Conservation (phyloP, 2,113 vertebrate species). For the Passer domesticus region DNA sequence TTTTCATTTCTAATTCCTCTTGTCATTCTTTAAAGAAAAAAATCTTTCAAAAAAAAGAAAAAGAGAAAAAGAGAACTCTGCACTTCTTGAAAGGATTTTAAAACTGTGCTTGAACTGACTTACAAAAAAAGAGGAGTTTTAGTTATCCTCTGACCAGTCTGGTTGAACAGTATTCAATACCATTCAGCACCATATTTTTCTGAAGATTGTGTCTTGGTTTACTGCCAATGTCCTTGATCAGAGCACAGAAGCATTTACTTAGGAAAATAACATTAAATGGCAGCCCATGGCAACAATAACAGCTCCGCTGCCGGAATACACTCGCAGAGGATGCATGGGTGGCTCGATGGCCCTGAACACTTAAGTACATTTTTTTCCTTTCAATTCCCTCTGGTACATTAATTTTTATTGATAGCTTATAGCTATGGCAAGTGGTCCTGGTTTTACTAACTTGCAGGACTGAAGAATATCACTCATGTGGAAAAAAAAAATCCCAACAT, state of each 20-base stretch:
- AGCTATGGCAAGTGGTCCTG: constrained; percentile 75
- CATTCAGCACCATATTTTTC: constrained; percentile 31
- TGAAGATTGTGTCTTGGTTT: constrained; percentile 42
- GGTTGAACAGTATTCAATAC: background rate
- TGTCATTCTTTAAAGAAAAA: background rate
- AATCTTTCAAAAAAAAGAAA: background rate
- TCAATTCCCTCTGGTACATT: constrained; percentile 78
- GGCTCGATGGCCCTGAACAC: constrained; percentile 75
- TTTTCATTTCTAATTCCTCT: background rate
- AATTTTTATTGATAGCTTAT: constrained; percentile 80
- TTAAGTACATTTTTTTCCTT: constrained; percentile 74
- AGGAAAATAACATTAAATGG: constrained; percentile 66
- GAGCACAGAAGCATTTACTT: constrained; percentile 62
- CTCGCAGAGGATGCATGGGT: constrained; percentile 49
- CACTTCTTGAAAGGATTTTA: background rate
- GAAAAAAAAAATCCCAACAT: constrained; percentile 18
- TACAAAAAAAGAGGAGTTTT: background rate
- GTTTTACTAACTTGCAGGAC: constrained; percentile 79
- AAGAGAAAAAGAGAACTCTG: background rate
- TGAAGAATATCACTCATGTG: constrained; percentile 59
- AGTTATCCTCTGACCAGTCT: background rate
- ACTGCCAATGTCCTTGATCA: constrained; percentile 59
- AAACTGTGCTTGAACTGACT: background rate
- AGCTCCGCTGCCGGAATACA: constrained; percentile 2
- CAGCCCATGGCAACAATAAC: constrained; percentile 64